These are phyloP conservation scores for Tichodroma muraria DNA, from an alignment of 2,113 vertebrate species.

Conservation along the genomic window DNA sequence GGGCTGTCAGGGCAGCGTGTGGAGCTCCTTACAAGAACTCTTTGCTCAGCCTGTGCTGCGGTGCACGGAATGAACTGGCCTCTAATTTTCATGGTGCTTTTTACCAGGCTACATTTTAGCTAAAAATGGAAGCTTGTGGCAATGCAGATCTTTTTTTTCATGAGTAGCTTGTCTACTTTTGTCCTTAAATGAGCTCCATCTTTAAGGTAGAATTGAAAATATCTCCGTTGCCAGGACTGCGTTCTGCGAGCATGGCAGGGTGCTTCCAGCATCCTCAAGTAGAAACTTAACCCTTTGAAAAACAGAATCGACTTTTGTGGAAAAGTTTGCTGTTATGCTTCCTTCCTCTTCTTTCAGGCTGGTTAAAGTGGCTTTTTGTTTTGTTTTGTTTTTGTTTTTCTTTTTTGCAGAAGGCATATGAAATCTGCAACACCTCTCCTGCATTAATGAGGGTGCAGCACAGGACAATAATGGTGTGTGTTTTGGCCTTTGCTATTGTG, in stretches of 20 bases:
- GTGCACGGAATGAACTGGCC: not conserved
- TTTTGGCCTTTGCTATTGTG: conserved; percentile 6
- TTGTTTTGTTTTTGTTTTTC: conserved; percentile 6
- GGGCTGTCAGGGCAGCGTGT: not conserved
- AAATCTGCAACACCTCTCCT: conserved; percentile 42
- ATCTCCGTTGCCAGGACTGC: not conserved
- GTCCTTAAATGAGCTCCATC: not conserved
- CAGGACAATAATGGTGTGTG: conserved; percentile 29
- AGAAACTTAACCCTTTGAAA: not conserved
- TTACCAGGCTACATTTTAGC: conserved; percentile 21
- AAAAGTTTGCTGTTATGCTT: not conserved
- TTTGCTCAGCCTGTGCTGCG: not conserved
- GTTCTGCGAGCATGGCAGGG: not conserved
- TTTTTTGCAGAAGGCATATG: conserved; percentile 36
- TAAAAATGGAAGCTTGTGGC: conserved; percentile 43
- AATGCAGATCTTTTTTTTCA: not conserved
- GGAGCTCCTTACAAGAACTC: not conserved
- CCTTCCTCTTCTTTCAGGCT: conserved; percentile 2
- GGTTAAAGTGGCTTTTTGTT: not conserved
- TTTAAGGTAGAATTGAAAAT: not conserved
- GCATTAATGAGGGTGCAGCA: conserved; percentile 44
- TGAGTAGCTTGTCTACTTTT: not conserved
- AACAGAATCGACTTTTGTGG: not conserved
- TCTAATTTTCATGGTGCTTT: conserved; percentile 37
- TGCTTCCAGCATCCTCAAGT: not conserved